Evolutionary conservation across 2,797 vertebrate species (phyloP).

Genomic region (Poecilia gillii): DNA sequence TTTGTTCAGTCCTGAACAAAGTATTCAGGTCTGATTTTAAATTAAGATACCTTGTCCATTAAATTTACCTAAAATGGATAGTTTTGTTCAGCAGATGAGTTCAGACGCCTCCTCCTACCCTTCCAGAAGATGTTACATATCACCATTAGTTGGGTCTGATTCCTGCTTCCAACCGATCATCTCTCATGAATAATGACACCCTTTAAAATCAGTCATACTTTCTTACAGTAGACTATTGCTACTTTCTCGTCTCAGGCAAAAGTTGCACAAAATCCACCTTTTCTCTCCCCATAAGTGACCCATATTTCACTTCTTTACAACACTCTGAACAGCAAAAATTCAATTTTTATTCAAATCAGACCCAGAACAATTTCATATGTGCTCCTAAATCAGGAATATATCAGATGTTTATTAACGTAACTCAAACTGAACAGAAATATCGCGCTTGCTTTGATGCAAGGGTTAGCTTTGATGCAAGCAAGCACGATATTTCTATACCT

Average conservation of each 20-base stretch:
- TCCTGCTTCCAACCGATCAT: neutral
- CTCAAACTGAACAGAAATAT: neutral
- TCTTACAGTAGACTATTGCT: neutral
- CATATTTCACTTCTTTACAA: neutral
- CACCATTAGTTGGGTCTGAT: neutral
- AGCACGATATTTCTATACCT: too few species aligned
- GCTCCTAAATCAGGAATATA: neutral
- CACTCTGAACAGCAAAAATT: neutral
- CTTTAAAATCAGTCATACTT: neutral
- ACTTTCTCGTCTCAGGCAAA: neutral
- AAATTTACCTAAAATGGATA: neutral
- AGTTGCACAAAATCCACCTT: neutral
- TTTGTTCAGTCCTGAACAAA: neutral
- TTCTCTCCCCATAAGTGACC: neutral
- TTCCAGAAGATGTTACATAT: neutral
- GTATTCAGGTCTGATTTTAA: neutral
- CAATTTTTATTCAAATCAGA: neutral
- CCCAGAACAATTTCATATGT: neutral
- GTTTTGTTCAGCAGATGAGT: neutral
- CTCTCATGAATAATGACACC: neutral
- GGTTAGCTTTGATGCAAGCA: neutral
- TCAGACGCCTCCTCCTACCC: neutral
- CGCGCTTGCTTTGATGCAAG: neutral
- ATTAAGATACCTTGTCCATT: neutral
- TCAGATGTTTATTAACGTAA: neutral